These are phyloP conservation scores for Cryptus armator DNA, from an alignment of 2,888 invertebrate species.

Conservation along the genomic window DNA sequence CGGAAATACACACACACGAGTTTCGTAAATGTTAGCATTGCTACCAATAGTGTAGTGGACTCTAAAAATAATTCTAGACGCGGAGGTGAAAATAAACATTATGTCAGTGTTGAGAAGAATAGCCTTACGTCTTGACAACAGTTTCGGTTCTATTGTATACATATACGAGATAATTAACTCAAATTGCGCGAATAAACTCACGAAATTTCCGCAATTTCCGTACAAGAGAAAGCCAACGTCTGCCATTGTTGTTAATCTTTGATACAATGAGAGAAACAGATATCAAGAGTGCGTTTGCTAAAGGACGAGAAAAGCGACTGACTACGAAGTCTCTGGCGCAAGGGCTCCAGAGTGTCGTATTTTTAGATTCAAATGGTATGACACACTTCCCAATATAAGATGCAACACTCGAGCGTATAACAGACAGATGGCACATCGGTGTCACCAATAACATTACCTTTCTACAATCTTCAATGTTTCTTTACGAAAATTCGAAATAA, in stretches of 20 bases:
- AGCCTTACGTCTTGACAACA: neutral
- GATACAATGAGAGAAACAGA: constrained; percentile 67
- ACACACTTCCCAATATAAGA: constrained; percentile 77
- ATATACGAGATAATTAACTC: constrained; percentile 4
- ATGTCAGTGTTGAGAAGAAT: constrained; percentile 29
- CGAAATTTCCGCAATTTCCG: constrained; percentile 50
- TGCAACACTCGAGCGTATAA: constrained; percentile 69
- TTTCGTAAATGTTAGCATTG: neutral
- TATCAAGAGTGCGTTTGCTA: constrained; percentile 73
- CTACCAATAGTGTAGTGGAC: neutral
- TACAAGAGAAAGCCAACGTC: constrained; percentile 72
- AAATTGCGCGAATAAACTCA: constrained; percentile 37
- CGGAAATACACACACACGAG: neutral
- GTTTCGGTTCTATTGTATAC: neutral
- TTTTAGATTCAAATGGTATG: constrained; percentile 77
- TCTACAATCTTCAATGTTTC: constrained; percentile 7
- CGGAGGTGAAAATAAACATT: constrained; percentile 41
- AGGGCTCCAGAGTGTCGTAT: constrained; percentile 78
- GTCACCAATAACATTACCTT: constrained; percentile 59
- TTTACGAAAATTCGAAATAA: constrained; percentile 1
- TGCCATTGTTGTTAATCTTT: constrained; percentile 69
- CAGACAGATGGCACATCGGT: constrained; percentile 58
- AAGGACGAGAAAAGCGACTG: constrained; percentile 65
- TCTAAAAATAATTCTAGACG: constrained; percentile 44
- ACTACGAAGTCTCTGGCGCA: constrained; percentile 72